Percentiles rank a stretch among this genome's conserved stretches.
Conservation (phyloP, 2,113 vertebrate genomes). For the Ploceus nigricollis region DNA sequence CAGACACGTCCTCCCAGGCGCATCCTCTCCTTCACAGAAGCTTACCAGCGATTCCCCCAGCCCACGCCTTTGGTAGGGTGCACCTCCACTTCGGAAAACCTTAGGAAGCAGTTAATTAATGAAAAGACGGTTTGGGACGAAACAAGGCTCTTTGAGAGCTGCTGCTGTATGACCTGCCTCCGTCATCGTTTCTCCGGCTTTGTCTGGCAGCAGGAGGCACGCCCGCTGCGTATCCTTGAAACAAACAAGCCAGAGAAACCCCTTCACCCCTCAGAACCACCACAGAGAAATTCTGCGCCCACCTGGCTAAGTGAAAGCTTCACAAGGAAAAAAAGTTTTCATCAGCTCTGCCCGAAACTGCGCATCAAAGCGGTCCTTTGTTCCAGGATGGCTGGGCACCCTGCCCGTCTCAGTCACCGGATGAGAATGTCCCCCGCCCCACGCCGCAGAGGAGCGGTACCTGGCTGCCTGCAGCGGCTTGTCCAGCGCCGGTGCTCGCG, state of each 20-base stretch:
- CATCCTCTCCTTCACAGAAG: background rate
- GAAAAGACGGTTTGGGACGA: background rate
- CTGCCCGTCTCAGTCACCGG: slow-evolving; percentile 13
- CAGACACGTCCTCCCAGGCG: background rate
- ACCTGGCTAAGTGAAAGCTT: background rate
- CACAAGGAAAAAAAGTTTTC: background rate
- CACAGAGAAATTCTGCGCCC: background rate
- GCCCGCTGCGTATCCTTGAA: background rate
- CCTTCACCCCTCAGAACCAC: background rate
- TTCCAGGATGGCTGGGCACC: background rate
- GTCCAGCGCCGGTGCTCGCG: background rate
- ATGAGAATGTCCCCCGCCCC: slow-evolving; percentile 7
- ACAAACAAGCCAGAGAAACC: background rate
- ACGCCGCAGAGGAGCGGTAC: background rate
- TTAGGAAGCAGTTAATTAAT: background rate
- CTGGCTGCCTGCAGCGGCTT: slow-evolving; percentile 38
- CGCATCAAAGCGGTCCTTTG: slow-evolving; percentile 12
- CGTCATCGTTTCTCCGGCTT: slow-evolving; percentile 12
- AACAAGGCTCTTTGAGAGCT: background rate
- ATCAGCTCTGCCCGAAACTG: background rate
- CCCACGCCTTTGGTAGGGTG: background rate
- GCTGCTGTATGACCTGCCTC: background rate
- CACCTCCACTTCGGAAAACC: background rate
- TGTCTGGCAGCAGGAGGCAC: slow-evolving; percentile 41
- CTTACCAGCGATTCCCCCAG: background rate